Percentiles rank a stretch among this genome's conserved stretches.
Evolutionary conservation across 1,140 invertebrate species (phyloP).

Genomic region (Coboldia fuscipes): DNA sequence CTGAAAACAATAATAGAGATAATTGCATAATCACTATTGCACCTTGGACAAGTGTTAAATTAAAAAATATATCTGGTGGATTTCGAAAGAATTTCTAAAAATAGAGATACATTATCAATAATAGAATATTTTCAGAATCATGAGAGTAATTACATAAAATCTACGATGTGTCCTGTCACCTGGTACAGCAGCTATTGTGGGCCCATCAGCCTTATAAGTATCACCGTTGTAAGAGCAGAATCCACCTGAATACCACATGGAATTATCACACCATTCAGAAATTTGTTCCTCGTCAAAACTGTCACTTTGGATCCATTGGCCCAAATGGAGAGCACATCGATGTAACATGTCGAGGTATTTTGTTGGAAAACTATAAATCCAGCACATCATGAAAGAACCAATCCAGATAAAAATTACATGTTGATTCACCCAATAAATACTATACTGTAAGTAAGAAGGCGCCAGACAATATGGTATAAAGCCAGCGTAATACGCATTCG

Average conservation of each 20-base stretch:
- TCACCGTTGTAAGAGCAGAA: constrained; percentile 59
- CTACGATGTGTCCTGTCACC: constrained; percentile 57
- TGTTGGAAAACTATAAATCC: constrained; percentile 43
- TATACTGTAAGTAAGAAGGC: constrained; percentile 63
- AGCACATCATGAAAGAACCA: constrained; percentile 60
- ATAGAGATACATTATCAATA: constrained; percentile 3
- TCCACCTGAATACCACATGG: constrained; percentile 59
- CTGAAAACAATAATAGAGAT: constrained; percentile 47
- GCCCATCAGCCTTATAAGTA: constrained; percentile 56
- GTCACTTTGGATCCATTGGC: constrained; percentile 55
- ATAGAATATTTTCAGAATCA: background rate
- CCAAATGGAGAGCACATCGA: constrained; percentile 70
- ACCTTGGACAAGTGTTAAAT: constrained; percentile 49
- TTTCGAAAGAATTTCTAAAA: constrained; percentile 68
- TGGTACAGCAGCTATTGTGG: constrained; percentile 54
- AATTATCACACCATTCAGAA: no score
- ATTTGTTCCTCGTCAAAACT: constrained; percentile 47
- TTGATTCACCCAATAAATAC: constrained; percentile 60
- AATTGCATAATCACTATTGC: constrained; percentile 55
- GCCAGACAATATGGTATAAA: constrained; percentile 80
- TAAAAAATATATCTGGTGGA: constrained; percentile 57
- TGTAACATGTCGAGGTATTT: constrained; percentile 77
- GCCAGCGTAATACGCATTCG: constrained; percentile 77
- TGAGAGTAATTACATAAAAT: constrained; percentile 56
- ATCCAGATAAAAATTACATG: constrained; percentile 66